phyloP scores from a whole-genome alignment of 2,888 invertebrate species.

The Philonicus albiceps region DNA sequence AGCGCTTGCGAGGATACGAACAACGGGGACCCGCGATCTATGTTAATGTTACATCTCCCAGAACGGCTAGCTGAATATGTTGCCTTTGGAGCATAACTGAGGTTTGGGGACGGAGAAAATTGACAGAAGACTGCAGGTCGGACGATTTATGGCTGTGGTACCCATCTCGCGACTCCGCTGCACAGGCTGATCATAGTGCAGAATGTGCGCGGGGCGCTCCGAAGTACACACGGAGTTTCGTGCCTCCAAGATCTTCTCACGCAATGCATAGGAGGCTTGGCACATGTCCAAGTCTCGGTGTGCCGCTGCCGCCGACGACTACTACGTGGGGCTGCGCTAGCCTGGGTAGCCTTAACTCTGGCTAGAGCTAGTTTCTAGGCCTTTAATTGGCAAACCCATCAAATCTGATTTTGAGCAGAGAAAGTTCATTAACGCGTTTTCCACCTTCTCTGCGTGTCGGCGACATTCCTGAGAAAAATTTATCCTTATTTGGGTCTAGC shows the following conservation, averaged over 20 bases:
- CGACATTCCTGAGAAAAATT: conserved; percentile 20
- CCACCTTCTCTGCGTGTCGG: conserved; percentile 26
- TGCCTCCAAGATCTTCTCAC: conserved; percentile 14
- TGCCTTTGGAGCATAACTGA: not conserved
- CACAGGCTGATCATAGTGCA: not conserved
- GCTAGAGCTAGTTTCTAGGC: conserved; percentile 14
- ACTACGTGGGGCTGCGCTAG: not conserved
- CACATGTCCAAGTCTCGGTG: conserved; percentile 5
- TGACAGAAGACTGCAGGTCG: conserved; percentile 35
- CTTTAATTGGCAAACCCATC: conserved; percentile 33
- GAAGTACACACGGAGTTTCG: not conserved
- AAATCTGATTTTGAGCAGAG: conserved; percentile 24
- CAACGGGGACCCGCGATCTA: not conserved
- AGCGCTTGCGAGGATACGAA: not conserved
- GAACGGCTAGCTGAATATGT: not conserved
- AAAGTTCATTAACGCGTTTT: conserved; percentile 36
- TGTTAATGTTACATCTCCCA: not conserved
- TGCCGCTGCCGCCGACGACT: too few species aligned
- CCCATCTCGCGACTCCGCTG: not conserved
- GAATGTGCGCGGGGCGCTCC: not conserved
- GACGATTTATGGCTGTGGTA: conserved; percentile 3
- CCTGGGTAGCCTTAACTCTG: not conserved
- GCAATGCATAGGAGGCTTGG: conserved; percentile 13
- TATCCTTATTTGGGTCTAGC: conserved; percentile 35
- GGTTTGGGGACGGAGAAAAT: conserved; percentile 3